phyloP scores from a whole-genome alignment of 1,140 invertebrate species.

The Heliothis virescens region DNA sequence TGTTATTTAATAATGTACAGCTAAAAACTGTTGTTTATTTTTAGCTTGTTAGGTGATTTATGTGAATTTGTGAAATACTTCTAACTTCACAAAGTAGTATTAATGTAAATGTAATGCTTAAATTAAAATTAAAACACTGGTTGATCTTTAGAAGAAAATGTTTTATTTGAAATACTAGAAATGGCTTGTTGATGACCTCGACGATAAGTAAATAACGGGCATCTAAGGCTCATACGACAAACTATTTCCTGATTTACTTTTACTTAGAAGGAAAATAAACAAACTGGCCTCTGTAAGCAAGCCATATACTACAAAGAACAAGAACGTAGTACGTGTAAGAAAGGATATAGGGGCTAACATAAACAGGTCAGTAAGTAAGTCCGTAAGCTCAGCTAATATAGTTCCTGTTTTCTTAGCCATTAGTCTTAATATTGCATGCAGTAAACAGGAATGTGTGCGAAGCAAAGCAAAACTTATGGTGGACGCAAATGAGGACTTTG shows the following conservation, averaged over 20 bases:
- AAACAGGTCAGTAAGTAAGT: slow-evolving; percentile 66
- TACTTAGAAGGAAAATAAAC: slow-evolving; percentile 42
- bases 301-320: slow-evolving; percentile 44
- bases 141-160: not conserved
- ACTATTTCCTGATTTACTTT: slow-evolving; percentile 47
- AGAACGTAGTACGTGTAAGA: slow-evolving; percentile 61
- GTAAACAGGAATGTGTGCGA: slow-evolving; percentile 57
- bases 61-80: not conserved
- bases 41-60: not conserved
- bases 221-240: slow-evolving; percentile 35
- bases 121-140: not conserved
- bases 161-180: not conserved
- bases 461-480: slow-evolving; percentile 75
- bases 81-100: too few relatives aligned
- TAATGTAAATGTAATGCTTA: not conserved
- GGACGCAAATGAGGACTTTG: slow-evolving; percentile 74
- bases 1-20: slow-evolving; percentile 38
- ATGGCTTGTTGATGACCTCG: slow-evolving; percentile 6
- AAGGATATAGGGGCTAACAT: slow-evolving; percentile 65
- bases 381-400: slow-evolving; percentile 66
- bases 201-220: slow-evolving; percentile 29
- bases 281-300: slow-evolving; percentile 41
- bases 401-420: slow-evolving; percentile 64
- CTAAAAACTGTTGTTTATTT: not conserved
- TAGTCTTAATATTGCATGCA: slow-evolving; percentile 74